Conservation (phyloP, 2,797 vertebrate genomes). For the Pempheris klunzingeri region DNA sequence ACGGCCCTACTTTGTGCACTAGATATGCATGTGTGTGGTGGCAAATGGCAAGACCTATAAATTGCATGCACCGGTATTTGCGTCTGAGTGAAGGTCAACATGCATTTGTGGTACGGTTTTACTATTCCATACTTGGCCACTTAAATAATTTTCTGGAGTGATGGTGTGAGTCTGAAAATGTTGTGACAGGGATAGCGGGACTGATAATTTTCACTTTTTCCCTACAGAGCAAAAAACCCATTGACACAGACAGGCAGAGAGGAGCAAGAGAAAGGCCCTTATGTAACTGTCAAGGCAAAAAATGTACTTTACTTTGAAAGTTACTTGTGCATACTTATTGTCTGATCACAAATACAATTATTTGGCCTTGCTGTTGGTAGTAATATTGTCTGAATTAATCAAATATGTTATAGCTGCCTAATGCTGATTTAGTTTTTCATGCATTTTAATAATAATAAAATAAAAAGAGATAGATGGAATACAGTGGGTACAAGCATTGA, state of each 20-base stretch:
- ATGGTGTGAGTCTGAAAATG: neutral
- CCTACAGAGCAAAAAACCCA: too few relatives aligned
- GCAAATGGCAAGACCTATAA: neutral
- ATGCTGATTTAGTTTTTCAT: neutral
- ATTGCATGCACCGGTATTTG: neutral
- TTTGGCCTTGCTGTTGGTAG: neutral
- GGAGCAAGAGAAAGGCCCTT: neutral
- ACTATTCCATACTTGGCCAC: too few relatives aligned
- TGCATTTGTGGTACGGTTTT: neutral
- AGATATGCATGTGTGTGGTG: neutral
- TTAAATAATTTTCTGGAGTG: neutral
- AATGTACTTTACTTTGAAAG: neutral
- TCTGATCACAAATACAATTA: neutral
- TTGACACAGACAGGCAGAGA: neutral
- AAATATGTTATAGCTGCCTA: neutral
- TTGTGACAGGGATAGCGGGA: neutral
- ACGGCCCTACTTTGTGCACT: neutral
- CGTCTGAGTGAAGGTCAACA: neutral
- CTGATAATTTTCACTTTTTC: neutral
- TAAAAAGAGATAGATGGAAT: too few relatives aligned
- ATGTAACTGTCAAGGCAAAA: neutral
- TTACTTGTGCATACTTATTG: neutral
- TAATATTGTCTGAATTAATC: neutral
- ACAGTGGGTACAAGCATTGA: too few relatives aligned
- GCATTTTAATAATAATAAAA: neutral